A percentile compares a stretch with the other conserved stretches of the same genome.
These are phyloP conservation scores for Chrysochloris asiatica DNA, from an alignment of 2,113 vertebrate genomes.

Conservation along the genomic window DNA sequence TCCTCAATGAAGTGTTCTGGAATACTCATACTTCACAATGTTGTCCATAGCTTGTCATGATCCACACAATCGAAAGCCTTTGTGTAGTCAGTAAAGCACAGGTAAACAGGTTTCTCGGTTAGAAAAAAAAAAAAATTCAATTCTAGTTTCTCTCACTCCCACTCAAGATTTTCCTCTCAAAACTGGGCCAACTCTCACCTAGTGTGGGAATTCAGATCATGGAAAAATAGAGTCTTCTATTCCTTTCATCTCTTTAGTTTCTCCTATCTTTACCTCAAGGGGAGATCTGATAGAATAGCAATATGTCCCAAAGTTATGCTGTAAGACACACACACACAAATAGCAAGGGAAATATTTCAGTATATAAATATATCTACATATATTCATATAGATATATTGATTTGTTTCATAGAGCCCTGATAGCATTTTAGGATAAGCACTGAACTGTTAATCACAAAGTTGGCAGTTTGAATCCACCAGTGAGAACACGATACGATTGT, in stretches of 20 bases:
- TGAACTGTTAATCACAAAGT: too few relatives aligned
- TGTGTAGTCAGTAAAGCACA: too few relatives aligned
- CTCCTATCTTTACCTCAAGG: neutral
- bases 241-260: neutral
- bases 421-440: too few relatives aligned
- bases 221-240: neutral
- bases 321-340: neutral
- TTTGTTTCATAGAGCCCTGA: too few relatives aligned
- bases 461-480: too few relatives aligned
- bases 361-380: neutral
- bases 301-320: neutral
- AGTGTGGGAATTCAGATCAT: neutral
- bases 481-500: too few relatives aligned
- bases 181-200: neutral
- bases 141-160: neutral
- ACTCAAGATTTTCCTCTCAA: neutral
- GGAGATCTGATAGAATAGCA: neutral
- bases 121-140: conserved; percentile 26
- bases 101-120: too few relatives aligned
- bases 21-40: too few relatives aligned
- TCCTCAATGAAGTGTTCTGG: too few relatives aligned
- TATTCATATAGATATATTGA: too few relatives aligned
- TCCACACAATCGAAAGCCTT: too few relatives aligned
- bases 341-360: neutral
- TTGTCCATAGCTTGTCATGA: too few relatives aligned